Base-by-base conservation (phyloP, 1,140 invertebrate genomes). In the Coptotermes formosanus region DNA sequence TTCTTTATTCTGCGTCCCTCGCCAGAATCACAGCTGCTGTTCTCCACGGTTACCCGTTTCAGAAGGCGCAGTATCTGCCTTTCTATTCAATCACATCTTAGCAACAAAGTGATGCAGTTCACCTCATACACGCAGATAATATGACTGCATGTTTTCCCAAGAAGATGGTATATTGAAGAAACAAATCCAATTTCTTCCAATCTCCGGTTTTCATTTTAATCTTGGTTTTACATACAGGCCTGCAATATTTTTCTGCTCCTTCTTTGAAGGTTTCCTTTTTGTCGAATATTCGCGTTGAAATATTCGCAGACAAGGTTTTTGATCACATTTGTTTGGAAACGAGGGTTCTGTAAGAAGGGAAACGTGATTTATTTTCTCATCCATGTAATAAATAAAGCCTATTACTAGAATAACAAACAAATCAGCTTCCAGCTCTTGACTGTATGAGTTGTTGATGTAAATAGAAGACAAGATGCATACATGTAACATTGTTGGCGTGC, bases 311-410 rank as follows among this genome's bases (percentile, higher is more conserved):
- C n/a, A n/a, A 75, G 64, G 64, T 75, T 75, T 75, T 75, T 75
- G 64, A 75, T 75, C 64, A 30, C 8, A 75, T 75, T 75, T 75
- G 25, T 75, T 25, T 75, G n/a, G 6, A 7, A 30, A 75, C 19
- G 64, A 75, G 64, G 64, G 64, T 75, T 75, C n/a, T 75, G 16
- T 75, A 75, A 75, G n/a, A 75, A 75, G 64, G n/a, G 25, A 75
- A 75, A 75, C 30, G 2, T 30, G 64, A 75, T 75, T 75, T 75
- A 25, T 75, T 75, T 75, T 75, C 64, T 75, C 64, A 75, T 75
- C 64, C 64, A 75, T 75, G 64, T 75, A 75, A 75, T 75, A 75
- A 75, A 75, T 75, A 75, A 75, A 75, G 64, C 64, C 64, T 75
- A 75, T 75, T 75, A 75, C 25, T 2, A 30, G 25, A 75, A 75